Evolutionary conservation across 2,888 invertebrate genomes (phyloP).

Genomic region (Ophion ventricosus): DNA sequence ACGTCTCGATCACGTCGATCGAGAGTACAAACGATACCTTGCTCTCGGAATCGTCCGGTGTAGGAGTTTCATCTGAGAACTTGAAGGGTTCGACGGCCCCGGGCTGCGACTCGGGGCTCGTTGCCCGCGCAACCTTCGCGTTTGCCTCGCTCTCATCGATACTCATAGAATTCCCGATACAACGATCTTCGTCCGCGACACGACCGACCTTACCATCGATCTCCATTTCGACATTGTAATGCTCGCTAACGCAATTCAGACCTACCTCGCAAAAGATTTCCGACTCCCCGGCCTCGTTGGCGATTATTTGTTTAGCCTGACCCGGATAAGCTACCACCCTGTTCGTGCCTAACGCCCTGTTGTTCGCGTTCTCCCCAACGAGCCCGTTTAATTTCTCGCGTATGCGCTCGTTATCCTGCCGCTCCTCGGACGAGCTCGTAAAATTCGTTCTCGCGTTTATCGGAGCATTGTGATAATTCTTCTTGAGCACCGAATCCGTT

Average conservation of each 20-base stretch:
- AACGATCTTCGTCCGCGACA: slow-evolving; percentile 37
- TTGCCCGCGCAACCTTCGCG: slow-evolving; percentile 3
- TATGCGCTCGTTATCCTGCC: slow-evolving; percentile 74
- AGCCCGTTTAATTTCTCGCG: slow-evolving; percentile 78
- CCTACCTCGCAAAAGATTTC: slow-evolving; percentile 80
- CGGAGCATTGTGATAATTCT: slow-evolving; percentile 74
- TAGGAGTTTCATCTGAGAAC: slow-evolving; percentile 34
- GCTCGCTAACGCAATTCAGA: slow-evolving; percentile 70
- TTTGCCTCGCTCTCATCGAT: slow-evolving; percentile 29
- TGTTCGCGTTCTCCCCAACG: slow-evolving; percentile 78
- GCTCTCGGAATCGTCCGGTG: slow-evolving; percentile 58
- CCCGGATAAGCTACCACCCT: slow-evolving; percentile 86
- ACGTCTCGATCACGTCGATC: slow-evolving; percentile 49
- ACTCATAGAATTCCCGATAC: slow-evolving; percentile 4
- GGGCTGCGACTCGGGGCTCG: background rate
- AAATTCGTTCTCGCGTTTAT: slow-evolving; percentile 57
- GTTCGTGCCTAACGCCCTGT: slow-evolving; percentile 75
- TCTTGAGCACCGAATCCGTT: slow-evolving; percentile 76
- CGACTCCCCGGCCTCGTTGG: slow-evolving; percentile 77
- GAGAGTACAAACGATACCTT: slow-evolving; percentile 54
- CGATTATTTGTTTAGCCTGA: slow-evolving; percentile 89
- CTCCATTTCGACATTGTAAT: slow-evolving; percentile 55
- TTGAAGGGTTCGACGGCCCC: background rate
- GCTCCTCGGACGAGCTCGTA: slow-evolving; percentile 38
- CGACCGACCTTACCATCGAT: slow-evolving; percentile 52